phyloP scores from a whole-genome alignment of 2,113 vertebrate genomes.

The Spizaetus ornatus region DNA sequence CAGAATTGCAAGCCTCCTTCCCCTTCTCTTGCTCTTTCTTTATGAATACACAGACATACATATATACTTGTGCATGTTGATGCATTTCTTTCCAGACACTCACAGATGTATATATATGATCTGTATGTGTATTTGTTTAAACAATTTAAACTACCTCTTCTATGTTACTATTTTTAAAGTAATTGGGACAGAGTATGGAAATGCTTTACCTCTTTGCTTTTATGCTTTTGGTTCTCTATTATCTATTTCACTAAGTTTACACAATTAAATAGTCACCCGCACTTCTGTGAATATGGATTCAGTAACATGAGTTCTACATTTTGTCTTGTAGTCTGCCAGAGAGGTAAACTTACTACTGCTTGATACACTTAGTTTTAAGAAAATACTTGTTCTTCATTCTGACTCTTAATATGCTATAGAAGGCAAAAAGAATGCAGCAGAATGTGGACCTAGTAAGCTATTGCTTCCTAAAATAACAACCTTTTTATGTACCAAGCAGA shows the following conservation, averaged over 20 bases:
- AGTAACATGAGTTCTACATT: background rate
- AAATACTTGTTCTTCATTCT: background rate
- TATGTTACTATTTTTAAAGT: background rate
- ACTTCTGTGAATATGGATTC: background rate
- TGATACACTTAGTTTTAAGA: background rate
- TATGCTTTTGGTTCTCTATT: background rate
- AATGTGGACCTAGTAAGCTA: background rate
- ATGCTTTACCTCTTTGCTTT: background rate
- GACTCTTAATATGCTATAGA: background rate
- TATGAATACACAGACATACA: background rate
- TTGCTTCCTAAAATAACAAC: background rate
- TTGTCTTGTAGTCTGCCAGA: background rate
- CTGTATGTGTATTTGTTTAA: background rate
- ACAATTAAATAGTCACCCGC: background rate
- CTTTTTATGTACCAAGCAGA: background rate
- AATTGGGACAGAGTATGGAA: background rate
- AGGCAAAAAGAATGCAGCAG: background rate
- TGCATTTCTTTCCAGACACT: background rate
- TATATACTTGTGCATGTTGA: background rate
- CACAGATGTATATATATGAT: background rate
- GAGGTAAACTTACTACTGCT: background rate
- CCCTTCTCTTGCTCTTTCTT: background rate
- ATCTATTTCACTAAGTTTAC: background rate
- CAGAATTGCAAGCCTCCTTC: background rate
- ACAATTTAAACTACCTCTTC: background rate